Percentiles rank a stretch among this genome's conserved stretches.
Conservation (phyloP, 2,113 vertebrate genomes). For the Alligator sinensis region DNA sequence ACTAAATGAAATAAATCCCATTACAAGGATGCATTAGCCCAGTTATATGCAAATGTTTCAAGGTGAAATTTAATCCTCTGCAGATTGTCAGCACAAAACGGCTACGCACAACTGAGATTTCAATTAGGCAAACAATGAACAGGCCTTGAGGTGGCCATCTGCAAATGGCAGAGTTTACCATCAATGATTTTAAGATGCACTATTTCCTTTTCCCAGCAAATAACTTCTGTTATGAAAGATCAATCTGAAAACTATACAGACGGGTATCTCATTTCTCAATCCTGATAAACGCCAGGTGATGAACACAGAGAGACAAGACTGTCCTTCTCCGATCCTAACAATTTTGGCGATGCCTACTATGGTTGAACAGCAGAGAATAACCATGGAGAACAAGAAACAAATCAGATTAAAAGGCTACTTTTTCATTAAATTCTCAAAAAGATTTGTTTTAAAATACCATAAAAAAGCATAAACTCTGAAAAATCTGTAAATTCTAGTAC, state of each 20-base stretch:
- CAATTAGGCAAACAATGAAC: not conserved
- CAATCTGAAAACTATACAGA: not conserved
- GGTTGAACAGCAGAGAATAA: not conserved
- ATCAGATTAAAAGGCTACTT: not conserved
- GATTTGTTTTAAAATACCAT: no score
- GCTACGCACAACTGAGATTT: not conserved
- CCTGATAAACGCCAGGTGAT: not conserved
- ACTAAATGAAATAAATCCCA: not conserved
- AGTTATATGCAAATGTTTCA: not conserved
- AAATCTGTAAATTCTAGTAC: not conserved
- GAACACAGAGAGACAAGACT: not conserved
- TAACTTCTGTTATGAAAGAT: not conserved
- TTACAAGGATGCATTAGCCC: not conserved
- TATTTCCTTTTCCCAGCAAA: not conserved
- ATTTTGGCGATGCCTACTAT: not conserved
- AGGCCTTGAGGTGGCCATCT: not conserved
- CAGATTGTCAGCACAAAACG: not conserved
- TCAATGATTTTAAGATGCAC: not conserved
- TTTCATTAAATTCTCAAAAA: no score
- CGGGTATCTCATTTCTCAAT: not conserved
- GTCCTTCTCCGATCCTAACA: not conserved
- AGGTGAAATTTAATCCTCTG: not conserved
- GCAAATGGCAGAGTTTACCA: not conserved
- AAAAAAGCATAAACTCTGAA: not conserved
- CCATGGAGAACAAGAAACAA: not conserved